Evolutionary conservation across 2,113 vertebrate species (phyloP), one percentile per base, ranked within the genome.

Genomic region (Talpa occidentalis): DNA sequence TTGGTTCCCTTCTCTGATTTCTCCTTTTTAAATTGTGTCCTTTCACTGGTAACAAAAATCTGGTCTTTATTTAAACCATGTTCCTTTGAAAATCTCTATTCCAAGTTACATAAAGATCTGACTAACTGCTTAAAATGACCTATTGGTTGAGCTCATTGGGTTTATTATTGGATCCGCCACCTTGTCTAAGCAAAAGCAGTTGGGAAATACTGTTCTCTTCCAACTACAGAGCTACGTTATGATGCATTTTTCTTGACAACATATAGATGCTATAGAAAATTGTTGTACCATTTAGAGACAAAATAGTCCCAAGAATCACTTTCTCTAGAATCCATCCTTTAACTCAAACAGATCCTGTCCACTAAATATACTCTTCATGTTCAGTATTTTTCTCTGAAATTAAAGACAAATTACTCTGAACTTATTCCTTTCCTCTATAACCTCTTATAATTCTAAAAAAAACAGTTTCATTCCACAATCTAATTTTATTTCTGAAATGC

Each of bases 381-480:
- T 80, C 59, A 72, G 22, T 28, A 94, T 56, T 88, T 47, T 62
- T 1, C 54, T 88, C 12, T 84, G 69, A 10, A 64, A 10, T 82
- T 83, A 88, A 95, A 90, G 78, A 28, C 52, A 88, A 79, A 91
- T 70, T 47, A 79, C 59, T 24, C 24, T 35, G 3, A 87, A 49
- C 3, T 32, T 85, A 82, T 24, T 40, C 22, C 5, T 4, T 19
- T 24, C 77, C 5, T 40, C 62, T 87, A 26, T 4, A 19, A 73
- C 66, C 40, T 64, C 14, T n/a, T 47, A 22, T 69, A 85, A 62
- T 69, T 89, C 60, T 60, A 78, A 92, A 88, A 37, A 49, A 56
- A 49, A 4, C 22, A 80, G 30, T 30, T 74, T 69, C 9, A 40
- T 76, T 54, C n/a, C 16, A 32, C 69, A 80, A 69, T 62, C 40